Conservation (phyloP, 2,797 vertebrate genomes). For the Acestrorhynchus altus region DNA sequence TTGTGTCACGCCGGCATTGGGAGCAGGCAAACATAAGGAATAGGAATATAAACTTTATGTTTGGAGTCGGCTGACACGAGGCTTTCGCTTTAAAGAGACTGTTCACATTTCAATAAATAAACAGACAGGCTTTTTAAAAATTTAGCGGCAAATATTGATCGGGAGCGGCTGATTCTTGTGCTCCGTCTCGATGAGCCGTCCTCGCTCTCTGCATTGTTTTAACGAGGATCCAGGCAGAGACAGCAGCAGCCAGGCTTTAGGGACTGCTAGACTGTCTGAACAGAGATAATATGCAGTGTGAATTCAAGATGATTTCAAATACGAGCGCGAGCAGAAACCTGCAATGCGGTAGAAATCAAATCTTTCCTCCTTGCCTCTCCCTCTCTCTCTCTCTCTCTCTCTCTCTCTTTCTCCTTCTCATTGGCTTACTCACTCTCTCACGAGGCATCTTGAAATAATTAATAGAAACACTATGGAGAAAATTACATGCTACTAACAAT, state of each 20-base stretch:
- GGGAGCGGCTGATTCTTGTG: conserved; percentile 26
- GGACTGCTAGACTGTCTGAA: conserved; percentile 59
- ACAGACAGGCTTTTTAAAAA: conserved; percentile 38
- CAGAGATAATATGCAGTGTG: conserved; percentile 62
- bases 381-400: conserved; percentile 27
- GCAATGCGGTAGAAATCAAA: conserved; percentile 63
- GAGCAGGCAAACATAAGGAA: background rate
- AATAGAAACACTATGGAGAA: background rate
- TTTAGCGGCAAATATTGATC: conserved; percentile 52
- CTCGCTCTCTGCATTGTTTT: conserved; percentile 55
- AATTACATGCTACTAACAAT: background rate
- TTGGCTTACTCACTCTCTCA: background rate
- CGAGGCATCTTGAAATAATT: conserved; percentile 25
- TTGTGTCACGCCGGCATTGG: background rate
- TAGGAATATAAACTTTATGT: background rate
- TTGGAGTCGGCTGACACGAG: background rate
- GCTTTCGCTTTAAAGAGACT: background rate
- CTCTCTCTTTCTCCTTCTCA: conserved; percentile 9
- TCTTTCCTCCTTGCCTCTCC: conserved; percentile 36
- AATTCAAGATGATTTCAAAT: conserved; percentile 69
- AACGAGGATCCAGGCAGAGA: conserved; percentile 48
- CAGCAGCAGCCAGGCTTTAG: conserved; percentile 44
- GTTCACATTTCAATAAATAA: conserved; percentile 32
- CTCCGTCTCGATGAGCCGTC: conserved; percentile 20
- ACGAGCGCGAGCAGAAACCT: conserved; percentile 61